A percentile compares a stretch with the other conserved stretches of the same genome.
Conservation (phyloP, 2,888 invertebrate genomes). For the Rotaria socialis region DNA sequence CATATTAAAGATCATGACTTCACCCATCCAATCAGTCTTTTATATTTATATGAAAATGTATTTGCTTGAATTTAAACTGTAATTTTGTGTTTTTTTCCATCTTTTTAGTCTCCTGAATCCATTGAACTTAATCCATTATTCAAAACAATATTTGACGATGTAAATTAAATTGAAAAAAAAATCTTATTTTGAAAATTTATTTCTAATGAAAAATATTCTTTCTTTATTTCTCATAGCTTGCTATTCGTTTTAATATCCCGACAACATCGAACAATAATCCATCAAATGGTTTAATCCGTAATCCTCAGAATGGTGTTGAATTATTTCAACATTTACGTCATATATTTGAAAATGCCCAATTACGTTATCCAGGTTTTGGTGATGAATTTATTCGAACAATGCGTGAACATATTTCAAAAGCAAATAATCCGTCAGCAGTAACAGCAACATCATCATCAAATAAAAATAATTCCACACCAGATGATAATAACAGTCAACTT, state of each 20-base stretch:
- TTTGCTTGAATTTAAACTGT: not conserved
- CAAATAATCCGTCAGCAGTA: not conserved
- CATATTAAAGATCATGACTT: too few relatives aligned
- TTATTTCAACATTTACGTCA: constrained; percentile 24
- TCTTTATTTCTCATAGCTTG: not conserved
- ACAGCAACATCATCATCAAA: not conserved
- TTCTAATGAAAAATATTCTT: not conserved
- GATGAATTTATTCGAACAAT: constrained; percentile 30
- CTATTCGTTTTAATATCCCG: constrained; percentile 25
- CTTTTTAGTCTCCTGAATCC: not conserved
- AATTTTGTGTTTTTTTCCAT: not conserved
- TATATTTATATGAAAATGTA: too few relatives aligned
- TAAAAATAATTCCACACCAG: not conserved
- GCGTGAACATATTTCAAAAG: constrained; percentile 25
- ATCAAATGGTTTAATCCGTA: constrained; percentile 17
- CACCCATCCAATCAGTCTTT: too few relatives aligned
- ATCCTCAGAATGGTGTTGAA: not conserved
- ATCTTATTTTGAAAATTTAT: not conserved
- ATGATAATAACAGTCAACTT: constrained; percentile 15
- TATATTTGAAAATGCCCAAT: constrained; percentile 20
- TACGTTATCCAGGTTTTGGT: constrained; percentile 35
- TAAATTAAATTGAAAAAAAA: not conserved
- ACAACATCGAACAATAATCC: not conserved
- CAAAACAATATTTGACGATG: constrained; percentile 29
- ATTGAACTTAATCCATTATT: constrained; percentile 8